phyloP scores from a whole-genome alignment of 2,797 vertebrate genomes.

The Halcyon badia region DNA sequence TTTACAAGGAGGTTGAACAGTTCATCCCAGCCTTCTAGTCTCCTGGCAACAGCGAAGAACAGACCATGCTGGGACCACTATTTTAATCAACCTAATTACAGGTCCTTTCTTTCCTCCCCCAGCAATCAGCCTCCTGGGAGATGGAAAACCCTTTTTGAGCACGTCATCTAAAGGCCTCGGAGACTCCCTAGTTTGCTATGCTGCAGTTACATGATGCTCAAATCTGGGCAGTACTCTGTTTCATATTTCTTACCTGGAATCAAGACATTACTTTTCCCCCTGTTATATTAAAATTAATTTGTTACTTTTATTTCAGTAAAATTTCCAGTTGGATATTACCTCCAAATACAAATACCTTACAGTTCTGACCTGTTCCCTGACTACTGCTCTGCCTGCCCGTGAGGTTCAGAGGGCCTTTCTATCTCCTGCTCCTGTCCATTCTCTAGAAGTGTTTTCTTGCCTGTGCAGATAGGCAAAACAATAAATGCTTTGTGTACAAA shows the following conservation, averaged over 20 bases:
- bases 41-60: slow-evolving; percentile 64
- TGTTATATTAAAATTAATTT: background rate
- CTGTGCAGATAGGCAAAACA: background rate
- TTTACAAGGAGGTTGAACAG: slow-evolving; percentile 34
- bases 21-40: slow-evolving; percentile 41
- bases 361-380: background rate
- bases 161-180: background rate
- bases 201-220: background rate
- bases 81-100: slow-evolving; percentile 67
- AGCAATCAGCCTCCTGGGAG: slow-evolving; percentile 42
- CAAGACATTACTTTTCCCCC: background rate
- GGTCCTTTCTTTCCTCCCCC: slow-evolving; percentile 34
- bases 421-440: background rate
- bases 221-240: background rate
- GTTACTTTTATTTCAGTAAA: background rate
- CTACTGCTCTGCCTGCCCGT: background rate
- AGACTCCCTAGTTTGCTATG: background rate
- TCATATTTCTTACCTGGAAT: background rate
- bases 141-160: slow-evolving; percentile 38
- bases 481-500: background rate
- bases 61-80: slow-evolving; percentile 55
- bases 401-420: background rate
- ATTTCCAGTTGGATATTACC: background rate
- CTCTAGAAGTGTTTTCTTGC: background rate
- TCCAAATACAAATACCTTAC: background rate